Evolutionary conservation across 2,797 vertebrate species (phyloP).

Genomic region (Lophotriccus pileatus): DNA sequence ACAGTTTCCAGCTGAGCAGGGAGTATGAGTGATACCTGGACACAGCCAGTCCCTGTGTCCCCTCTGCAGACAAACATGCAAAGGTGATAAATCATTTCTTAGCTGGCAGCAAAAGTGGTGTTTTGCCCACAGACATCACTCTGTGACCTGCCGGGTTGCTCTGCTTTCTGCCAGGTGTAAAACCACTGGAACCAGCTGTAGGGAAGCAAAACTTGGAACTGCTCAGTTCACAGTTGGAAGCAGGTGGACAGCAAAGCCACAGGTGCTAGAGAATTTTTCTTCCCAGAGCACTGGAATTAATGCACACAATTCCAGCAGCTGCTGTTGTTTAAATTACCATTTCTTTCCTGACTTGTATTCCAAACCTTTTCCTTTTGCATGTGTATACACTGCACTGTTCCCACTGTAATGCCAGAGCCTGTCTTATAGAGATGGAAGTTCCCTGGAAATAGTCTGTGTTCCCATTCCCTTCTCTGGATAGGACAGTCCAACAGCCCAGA

Average conservation of each 20-base stretch:
- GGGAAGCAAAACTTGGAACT: not conserved
- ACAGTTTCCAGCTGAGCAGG: not conserved
- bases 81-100: not conserved
- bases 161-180: not conserved
- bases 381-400: not conserved
- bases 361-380: not conserved
- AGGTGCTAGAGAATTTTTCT: not conserved
- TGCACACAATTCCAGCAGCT: not conserved
- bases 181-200: not conserved
- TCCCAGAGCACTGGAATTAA: not conserved
- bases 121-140: fast-evolving
- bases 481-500: not conserved
- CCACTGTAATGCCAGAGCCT: not conserved
- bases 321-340: not conserved
- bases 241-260: not conserved
- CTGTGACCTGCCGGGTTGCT: not conserved
- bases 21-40: no score
- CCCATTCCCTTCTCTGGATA: not conserved
- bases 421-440: not conserved
- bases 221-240: not conserved
- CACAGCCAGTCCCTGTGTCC: not conserved
- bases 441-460: not conserved
- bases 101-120: not conserved
- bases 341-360: not conserved
- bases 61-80: not conserved